These are phyloP conservation scores for Crepidodera aurea DNA, from an alignment of 2,888 invertebrate genomes.

Conservation along the genomic window DNA sequence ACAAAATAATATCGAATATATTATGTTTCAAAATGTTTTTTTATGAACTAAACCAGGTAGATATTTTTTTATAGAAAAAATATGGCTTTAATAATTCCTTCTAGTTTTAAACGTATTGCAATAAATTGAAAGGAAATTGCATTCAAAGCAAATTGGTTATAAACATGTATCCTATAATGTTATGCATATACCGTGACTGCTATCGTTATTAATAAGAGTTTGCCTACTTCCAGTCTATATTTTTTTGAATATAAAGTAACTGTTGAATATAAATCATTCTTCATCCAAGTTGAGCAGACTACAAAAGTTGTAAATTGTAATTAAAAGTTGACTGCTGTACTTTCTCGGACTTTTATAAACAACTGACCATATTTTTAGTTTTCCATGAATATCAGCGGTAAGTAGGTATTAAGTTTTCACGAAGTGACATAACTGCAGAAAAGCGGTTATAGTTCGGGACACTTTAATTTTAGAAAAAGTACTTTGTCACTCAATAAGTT, in stretches of 20 bases:
- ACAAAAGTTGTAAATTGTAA: slow-evolving; percentile 13
- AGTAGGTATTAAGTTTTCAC: no score
- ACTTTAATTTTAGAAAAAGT: no score
- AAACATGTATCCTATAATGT: slow-evolving; percentile 30
- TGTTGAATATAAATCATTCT: slow-evolving; percentile 33
- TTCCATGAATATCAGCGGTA: not conserved
- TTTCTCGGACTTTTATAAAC: slow-evolving; percentile 1
- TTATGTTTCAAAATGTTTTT: no score
- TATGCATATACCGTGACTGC: slow-evolving; percentile 34
- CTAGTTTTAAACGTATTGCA: not conserved
- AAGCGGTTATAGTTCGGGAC: no score
- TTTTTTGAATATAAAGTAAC: slow-evolving; percentile 38
- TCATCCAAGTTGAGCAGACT: slow-evolving; percentile 1
- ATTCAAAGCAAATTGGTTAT: slow-evolving; percentile 35
- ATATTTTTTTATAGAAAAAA: not conserved
- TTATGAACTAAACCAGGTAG: no score
- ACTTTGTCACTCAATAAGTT: no score
- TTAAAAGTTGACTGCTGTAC: slow-evolving; percentile 2
- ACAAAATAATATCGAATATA: no score
- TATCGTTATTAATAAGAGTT: slow-evolving; percentile 24
- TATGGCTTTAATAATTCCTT: not conserved
- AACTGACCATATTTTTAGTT: not conserved
- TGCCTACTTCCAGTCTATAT: slow-evolving; percentile 22
- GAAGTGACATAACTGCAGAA: no score
- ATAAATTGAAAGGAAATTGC: slow-evolving; percentile 16